Conservation (phyloP, 2,888 invertebrate species). For the Scaptomyza polygonia region DNA sequence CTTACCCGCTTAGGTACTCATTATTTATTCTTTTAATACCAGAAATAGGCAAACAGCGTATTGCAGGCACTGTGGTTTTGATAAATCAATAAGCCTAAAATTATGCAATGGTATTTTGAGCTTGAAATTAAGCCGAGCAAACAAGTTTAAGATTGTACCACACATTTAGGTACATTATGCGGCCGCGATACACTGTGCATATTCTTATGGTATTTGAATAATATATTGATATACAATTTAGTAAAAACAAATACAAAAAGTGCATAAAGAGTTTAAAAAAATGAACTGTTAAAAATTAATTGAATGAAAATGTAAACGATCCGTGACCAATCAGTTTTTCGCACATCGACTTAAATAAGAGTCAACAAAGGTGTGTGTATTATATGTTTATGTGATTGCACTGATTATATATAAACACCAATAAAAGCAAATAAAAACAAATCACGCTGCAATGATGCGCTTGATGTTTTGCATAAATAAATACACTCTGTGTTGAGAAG, state of each 20-base stretch:
- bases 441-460: constrained; percentile 35
- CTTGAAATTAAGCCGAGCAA: not conserved
- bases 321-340: constrained; percentile 13
- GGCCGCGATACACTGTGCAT: no score
- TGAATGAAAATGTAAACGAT: not conserved
- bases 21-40: no score
- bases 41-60: not conserved
- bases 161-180: not conserved
- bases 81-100: constrained; percentile 24
- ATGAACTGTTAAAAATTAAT: constrained; percentile 15
- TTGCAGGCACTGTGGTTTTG: constrained; percentile 1
- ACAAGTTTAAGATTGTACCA: constrained; percentile 10
- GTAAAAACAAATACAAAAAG: not conserved
- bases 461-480: constrained; percentile 75
- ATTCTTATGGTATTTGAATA: not conserved
- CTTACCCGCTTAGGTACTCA: not conserved
- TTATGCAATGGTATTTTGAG: constrained; percentile 16
- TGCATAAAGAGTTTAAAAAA: not conserved
- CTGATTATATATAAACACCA: constrained; percentile 41
- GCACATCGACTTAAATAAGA: not conserved
- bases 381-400: constrained; percentile 12
- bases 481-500: constrained; percentile 31
- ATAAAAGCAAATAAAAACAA: constrained; percentile 2
- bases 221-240: no score
- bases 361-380: constrained; percentile 15